Base-by-base conservation (phyloP, 2,888 invertebrate species). In the Meghimatium bilineatum region DNA sequence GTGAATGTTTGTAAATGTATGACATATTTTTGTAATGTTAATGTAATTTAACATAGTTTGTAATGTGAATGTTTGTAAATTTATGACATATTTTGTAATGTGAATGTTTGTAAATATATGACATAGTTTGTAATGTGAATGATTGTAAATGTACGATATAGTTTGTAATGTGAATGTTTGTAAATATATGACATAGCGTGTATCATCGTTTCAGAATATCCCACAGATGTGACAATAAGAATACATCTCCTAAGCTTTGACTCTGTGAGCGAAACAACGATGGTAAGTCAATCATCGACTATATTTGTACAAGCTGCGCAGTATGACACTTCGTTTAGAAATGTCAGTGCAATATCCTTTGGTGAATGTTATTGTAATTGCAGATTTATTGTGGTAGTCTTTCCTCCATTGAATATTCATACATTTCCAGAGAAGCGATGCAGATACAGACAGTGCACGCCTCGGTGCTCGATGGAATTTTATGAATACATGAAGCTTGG, bases 191-290 rank as follows among this genome's bases (percentile, higher is more conserved):
- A n/a, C n/a, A n/a, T n/a, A n/a, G n/a, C n/a, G n/a, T n/a, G n/a
- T 44, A 44, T 44, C 12, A 44, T 56, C 23, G 17, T 82, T 77
- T 29, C 79, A 83, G 83, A 83, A n/a, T 66, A 83, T 49, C 77
- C 83, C 10, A 83, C 83, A 12, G 72, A 79, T n/a, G 83, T 83
- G 1, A 63, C 87, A n/a, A 87, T 92, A 34, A 90, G 90, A 66
- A 89, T 92, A n/a, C 90, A 90, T 78, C 86, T 92, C 44, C 88
- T 90, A 81, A 97, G 97, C 75, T 94, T 98, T 89, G 97, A 98
- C 94, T 97, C 97, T n/a, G 97, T 98, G 88, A 97, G 98, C 92
- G 98, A 98, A 93, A 97, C 97, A 94, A 97, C 97, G 71, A 98
- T 98, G 98, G 97, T 96, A 93, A 94, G 94, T 90, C 14, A 5